phyloP scores from a whole-genome alignment of 2,888 invertebrate genomes.

The Epistrophe grossulariae region DNA sequence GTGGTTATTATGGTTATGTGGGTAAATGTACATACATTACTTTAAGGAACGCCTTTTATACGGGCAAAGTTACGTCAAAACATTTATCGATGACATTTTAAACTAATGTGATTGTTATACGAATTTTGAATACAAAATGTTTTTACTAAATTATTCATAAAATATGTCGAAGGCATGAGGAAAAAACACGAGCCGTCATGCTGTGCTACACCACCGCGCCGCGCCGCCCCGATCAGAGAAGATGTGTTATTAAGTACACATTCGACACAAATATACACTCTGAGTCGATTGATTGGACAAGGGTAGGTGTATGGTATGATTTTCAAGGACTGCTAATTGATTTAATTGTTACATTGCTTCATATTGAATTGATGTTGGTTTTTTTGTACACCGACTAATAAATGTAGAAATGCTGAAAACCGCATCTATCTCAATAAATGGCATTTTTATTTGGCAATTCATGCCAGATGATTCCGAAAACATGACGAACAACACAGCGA shows the following conservation, averaged over 20 bases:
- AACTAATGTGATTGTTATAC: conserved; percentile 66
- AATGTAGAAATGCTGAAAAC: too few species aligned
- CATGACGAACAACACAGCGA: too few species aligned
- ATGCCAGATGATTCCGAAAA: too few species aligned
- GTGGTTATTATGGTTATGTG: background rate
- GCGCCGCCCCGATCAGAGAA: background rate
- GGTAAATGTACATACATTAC: background rate
- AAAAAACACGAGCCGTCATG: background rate
- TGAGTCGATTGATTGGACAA: background rate
- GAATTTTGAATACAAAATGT: conserved; percentile 71
- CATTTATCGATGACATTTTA: conserved; percentile 66
- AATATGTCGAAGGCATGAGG: background rate
- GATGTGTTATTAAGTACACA: background rate
- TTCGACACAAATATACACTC: background rate
- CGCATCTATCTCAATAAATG: too few species aligned
- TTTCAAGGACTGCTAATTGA: too few species aligned
- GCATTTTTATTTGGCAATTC: too few species aligned
- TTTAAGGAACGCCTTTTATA: conserved; percentile 23
- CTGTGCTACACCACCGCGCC: too few species aligned
- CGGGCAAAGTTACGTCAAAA: conserved; percentile 41
- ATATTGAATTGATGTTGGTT: too few species aligned
- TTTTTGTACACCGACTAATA: too few species aligned
- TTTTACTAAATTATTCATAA: conserved; percentile 70
- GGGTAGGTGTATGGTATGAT: too few species aligned
- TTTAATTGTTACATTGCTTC: too few species aligned